A percentile compares a stretch with the other conserved stretches of the same genome.
These are phyloP conservation scores for Ceratitis capitata DNA, from an alignment of 1,140 invertebrate genomes.

Conservation along the genomic window DNA sequence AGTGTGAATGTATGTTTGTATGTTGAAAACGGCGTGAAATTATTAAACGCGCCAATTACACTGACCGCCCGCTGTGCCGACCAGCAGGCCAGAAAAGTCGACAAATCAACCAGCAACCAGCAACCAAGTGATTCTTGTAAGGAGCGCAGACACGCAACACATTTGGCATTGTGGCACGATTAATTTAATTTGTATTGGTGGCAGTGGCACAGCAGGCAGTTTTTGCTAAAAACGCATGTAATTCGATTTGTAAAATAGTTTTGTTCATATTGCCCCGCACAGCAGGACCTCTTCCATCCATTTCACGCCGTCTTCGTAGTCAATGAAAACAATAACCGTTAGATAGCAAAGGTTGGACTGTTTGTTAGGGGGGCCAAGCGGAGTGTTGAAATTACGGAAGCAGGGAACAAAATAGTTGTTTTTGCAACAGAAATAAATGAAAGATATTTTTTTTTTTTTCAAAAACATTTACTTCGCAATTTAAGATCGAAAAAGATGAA, in stretches of 20 bases:
- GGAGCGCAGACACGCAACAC: background rate
- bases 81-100: background rate
- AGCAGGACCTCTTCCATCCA: slow-evolving; percentile 20
- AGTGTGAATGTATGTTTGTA: slow-evolving; percentile 12
- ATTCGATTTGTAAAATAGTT: slow-evolving; percentile 34
- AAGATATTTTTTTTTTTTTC: background rate
- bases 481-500: background rate
- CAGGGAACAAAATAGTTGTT: background rate
- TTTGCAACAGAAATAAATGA: background rate
- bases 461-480: background rate
- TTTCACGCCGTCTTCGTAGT: background rate
- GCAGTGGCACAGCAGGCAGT: background rate
- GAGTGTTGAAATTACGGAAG: slow-evolving; percentile 29
- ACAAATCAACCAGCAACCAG: slow-evolving; percentile 4
- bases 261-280: slow-evolving; percentile 13
- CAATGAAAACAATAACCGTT: background rate
- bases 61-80: slow-evolving; percentile 6
- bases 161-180: background rate
- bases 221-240: slow-evolving; percentile 32
- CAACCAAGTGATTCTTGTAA: background rate
- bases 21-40: slow-evolving; percentile 18
- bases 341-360: background rate
- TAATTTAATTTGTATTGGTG: background rate
- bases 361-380: background rate
- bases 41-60: slow-evolving; percentile 25